Evolutionary conservation across 2,113 vertebrate species (phyloP).

Genomic region (Crotalus horridus): DNA sequence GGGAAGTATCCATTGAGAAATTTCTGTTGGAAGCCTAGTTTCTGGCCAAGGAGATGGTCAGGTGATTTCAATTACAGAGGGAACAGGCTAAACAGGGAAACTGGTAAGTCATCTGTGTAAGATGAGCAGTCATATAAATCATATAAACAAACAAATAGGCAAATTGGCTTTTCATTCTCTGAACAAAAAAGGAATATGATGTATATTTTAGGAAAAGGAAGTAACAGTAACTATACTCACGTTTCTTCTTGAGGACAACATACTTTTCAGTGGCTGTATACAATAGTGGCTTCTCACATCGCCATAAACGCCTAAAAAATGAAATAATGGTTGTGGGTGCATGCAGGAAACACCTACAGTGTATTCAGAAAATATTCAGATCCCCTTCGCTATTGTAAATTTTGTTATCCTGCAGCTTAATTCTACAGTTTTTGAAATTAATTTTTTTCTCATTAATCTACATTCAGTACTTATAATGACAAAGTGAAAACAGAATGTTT

Average conservation of each 20-base stretch:
- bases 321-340: background rate
- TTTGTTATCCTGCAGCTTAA: no score
- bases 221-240: conserved; percentile 59
- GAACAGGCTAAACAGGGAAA: background rate
- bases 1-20: background rate
- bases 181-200: background rate
- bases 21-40: background rate
- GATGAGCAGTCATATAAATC: background rate
- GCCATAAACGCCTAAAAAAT: conserved; percentile 68
- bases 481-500: no score
- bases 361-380: no score
- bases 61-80: background rate
- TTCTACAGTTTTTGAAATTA: no score
- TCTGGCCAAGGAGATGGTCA: background rate
- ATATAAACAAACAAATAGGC: background rate
- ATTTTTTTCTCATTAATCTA: no score
- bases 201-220: background rate
- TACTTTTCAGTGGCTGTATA: conserved; percentile 54
- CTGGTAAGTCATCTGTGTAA: background rate
- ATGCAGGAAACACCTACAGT: background rate
- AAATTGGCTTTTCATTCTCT: background rate
- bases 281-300: conserved; percentile 68
- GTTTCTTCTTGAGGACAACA: conserved; percentile 65
- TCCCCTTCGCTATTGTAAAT: no score
- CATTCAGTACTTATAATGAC: no score